Conservation (phyloP, 1,140 invertebrate species). For the Nasonia longicornis region DNA sequence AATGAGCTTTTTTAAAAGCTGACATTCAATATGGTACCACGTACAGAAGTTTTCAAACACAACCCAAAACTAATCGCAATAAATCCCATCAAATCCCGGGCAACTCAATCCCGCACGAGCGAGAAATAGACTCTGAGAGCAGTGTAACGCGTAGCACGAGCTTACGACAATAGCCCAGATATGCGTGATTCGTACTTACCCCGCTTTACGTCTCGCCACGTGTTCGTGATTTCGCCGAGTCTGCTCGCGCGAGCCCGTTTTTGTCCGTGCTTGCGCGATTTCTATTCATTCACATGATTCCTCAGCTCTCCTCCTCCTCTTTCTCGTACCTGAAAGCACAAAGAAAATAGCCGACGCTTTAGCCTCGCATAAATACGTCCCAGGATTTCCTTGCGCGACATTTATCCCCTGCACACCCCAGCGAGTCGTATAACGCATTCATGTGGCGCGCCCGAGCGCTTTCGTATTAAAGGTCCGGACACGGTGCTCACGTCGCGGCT, state of each 20-base stretch:
- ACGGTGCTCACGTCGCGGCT: background rate
- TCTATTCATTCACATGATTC: conserved; percentile 22
- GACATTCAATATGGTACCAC: too few relatives aligned
- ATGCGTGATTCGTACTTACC: conserved; percentile 52
- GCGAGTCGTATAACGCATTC: background rate
- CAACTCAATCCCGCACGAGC: background rate
- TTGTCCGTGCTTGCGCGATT: conserved; percentile 14
- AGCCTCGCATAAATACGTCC: background rate
- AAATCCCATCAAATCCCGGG: too few relatives aligned
- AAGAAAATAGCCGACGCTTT: background rate
- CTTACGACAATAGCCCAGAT: background rate
- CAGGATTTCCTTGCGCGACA: background rate
- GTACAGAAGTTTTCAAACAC: too few relatives aligned
- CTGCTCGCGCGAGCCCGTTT: conserved; percentile 47
- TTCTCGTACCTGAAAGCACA: conserved; percentile 9
- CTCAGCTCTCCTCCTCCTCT: background rate
- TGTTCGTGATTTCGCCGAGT: conserved; percentile 65
- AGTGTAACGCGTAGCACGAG: too few relatives aligned
- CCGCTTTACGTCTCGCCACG: conserved; percentile 65
- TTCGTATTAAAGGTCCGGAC: background rate
- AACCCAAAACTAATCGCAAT: too few relatives aligned
- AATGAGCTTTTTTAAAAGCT: too few relatives aligned
- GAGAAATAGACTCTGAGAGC: background rate
- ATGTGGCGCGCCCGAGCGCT: background rate
- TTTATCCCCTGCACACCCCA: background rate